Percentiles rank a stretch among this genome's conserved stretches.
phyloP scores from a whole-genome alignment of 2,888 invertebrate genomes.

The Melipona beecheii region DNA sequence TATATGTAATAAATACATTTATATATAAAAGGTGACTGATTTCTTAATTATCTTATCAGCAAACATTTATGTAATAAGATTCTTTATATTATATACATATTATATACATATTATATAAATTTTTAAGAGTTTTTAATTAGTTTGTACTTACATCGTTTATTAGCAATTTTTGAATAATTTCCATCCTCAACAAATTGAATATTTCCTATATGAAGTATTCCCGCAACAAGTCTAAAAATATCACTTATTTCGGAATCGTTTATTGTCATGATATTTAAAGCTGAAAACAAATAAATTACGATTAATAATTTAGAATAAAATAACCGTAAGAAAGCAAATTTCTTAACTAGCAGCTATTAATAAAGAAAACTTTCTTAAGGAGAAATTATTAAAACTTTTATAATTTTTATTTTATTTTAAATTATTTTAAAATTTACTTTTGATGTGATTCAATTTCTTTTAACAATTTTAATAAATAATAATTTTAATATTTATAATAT shows the following conservation, averaged over 20 bases:
- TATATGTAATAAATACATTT: too few relatives aligned
- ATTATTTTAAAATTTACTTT: not conserved
- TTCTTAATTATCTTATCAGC: not conserved
- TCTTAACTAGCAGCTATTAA: not conserved
- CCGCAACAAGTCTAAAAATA: constrained; percentile 86
- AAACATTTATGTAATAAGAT: not conserved
- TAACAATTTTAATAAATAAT: not conserved
- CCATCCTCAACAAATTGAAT: constrained; percentile 86
- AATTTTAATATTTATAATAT: too few relatives aligned
- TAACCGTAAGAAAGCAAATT: not conserved
- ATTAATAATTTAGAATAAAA: not conserved
- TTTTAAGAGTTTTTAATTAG: not conserved
- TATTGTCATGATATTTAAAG: constrained; percentile 88
- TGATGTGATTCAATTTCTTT: not conserved
- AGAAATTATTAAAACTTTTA: not conserved
- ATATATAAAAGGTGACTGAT: not conserved
- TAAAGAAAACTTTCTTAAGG: not conserved
- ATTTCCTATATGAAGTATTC: constrained; percentile 88
- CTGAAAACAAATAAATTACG: constrained; percentile 77
- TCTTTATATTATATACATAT: not conserved
- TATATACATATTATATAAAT: not conserved
- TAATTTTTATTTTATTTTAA: not conserved
- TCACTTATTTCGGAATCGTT: constrained; percentile 85
- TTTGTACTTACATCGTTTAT: constrained; percentile 85
- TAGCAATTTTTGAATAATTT: constrained; percentile 86